A percentile compares a stretch with the other conserved stretches of the same genome.
These are phyloP conservation scores for Mesitornis unicolor DNA, from an alignment of 2,113 vertebrate genomes.

Conservation along the genomic window DNA sequence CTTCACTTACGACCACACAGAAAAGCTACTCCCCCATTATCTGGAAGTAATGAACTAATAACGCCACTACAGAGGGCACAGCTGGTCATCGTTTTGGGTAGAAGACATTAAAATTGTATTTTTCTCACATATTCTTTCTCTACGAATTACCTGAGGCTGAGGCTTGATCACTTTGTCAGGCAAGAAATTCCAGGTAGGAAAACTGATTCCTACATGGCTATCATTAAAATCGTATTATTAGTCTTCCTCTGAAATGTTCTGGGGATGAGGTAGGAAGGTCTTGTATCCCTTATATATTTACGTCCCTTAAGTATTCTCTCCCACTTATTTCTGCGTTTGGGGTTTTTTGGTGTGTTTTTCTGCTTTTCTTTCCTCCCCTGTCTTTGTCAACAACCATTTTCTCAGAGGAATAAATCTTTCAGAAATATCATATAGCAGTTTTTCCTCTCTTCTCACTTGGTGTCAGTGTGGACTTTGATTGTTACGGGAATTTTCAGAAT, in stretches of 20 bases:
- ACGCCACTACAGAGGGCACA: neutral
- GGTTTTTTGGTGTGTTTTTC: neutral
- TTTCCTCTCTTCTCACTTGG: neutral
- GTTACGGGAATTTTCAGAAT: neutral
- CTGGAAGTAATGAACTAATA: constrained; percentile 49
- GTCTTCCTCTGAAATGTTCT: neutral
- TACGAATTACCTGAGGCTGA: neutral
- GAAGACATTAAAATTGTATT: constrained; percentile 31
- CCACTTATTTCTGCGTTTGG: neutral
- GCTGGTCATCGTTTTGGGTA: constrained; percentile 14
- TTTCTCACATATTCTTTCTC: neutral
- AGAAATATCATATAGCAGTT: neutral
- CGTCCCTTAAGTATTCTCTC: neutral
- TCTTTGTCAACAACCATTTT: neutral
- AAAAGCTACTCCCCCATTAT: constrained; percentile 57
- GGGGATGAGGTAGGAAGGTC: constrained; percentile 22
- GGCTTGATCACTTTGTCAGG: constrained; percentile 15
- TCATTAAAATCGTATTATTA: constrained; percentile 38
- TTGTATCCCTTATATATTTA: neutral
- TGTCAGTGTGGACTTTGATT: neutral
- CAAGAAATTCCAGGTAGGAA: neutral
- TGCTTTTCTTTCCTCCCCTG: neutral
- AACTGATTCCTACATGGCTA: neutral
- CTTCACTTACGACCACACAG: constrained; percentile 30
- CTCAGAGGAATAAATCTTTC: neutral